phyloP scores from a whole-genome alignment of 2,888 invertebrate genomes.

The Cyrtodaria siliqua region DNA sequence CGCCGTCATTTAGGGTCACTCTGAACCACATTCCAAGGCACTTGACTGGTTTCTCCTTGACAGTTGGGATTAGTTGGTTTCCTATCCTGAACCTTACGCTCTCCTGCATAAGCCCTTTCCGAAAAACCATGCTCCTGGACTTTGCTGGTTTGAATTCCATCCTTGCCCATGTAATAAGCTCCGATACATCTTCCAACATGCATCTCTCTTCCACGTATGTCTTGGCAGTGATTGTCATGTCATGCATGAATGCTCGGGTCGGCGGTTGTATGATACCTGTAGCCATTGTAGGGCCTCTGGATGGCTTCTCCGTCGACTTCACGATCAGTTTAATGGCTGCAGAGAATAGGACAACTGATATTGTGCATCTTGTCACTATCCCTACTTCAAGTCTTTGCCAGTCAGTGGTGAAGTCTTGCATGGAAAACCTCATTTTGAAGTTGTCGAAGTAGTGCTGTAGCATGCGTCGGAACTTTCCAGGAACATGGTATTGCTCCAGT shows the following conservation, averaged over 20 bases:
- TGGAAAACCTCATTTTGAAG: background rate
- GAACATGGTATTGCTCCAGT: slow-evolving; percentile 21
- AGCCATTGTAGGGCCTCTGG: slow-evolving; percentile 5
- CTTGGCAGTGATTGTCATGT: slow-evolving; percentile 16
- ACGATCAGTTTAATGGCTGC: slow-evolving; percentile 3
- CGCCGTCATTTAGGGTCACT: too few species aligned
- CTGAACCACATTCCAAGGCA: too few species aligned
- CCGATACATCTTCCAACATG: background rate
- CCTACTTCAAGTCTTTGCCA: slow-evolving; percentile 10
- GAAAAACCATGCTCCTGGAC: slow-evolving; percentile 38
- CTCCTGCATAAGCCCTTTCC: slow-evolving; percentile 28
- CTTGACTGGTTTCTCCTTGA: too few species aligned
- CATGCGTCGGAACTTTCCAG: background rate
- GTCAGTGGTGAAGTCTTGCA: background rate
- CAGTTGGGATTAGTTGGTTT: slow-evolving; percentile 1
- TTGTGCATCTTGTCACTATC: too few species aligned
- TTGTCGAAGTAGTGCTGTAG: slow-evolving; percentile 6
- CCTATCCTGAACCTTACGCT: slow-evolving; percentile 6
- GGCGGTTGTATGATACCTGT: slow-evolving; percentile 16
- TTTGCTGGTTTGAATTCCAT: slow-evolving; percentile 46
- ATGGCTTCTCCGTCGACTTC: background rate
- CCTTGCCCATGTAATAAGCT: slow-evolving; percentile 5
- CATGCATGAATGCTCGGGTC: slow-evolving; percentile 31
- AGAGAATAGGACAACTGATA: slow-evolving; percentile 2
- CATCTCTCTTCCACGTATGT: background rate